Base-by-base conservation (phyloP, 2,113 vertebrate species). In the Lophotis ruficrista region DNA sequence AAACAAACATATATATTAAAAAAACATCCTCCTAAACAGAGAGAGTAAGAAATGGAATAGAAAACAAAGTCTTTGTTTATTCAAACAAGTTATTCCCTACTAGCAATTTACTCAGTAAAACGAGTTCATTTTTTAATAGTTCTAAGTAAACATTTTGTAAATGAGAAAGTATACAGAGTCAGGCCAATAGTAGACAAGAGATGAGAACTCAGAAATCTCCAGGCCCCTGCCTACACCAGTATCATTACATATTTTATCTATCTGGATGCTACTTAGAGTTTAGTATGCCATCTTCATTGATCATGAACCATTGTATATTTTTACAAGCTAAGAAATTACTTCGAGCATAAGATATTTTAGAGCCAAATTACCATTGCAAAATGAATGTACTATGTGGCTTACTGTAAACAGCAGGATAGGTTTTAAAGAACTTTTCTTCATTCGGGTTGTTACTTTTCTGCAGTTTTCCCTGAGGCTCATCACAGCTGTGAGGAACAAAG, bases 1-100 rank as follows among this genome's bases (percentile, higher is more conserved):
- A 43, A 25, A 51, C 1, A 4, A n/a, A 7, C 1, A 20, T 3
- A 22, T 17, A 7, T 28, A 31, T 28, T n/a, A 14, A 23, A 16
- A 62, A 77, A 9, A 10, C 9, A 31, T 41, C 25, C 19, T 71
- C 4, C 56, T 69, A 11, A 85, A 76, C 4, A 77, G 18, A 30
- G 2, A 58, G 14, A 61, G 10, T 47, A 83, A 13, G 25, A 28
- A 64, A 51, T 6, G 69, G 21, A 87, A 58, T 3, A 82, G 43
- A 73, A 89, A 71, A 61, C 16, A 83, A 69, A 30, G 1, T 1
- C 1, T 2, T 70, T 79, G 8, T 58, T 89, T 95, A 28, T 35
- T 79, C 57, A 51, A 72, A 69, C 9, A 61, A n/a, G 5, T 51
- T 68, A 69, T 80, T 56, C 13, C 22, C 17, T 71, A 28, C 25